A percentile compares a stretch with the other conserved stretches of the same genome.
phyloP scores from a whole-genome alignment of 92 coral and sea anemone genomes.

The Diadumene lineata region DNA sequence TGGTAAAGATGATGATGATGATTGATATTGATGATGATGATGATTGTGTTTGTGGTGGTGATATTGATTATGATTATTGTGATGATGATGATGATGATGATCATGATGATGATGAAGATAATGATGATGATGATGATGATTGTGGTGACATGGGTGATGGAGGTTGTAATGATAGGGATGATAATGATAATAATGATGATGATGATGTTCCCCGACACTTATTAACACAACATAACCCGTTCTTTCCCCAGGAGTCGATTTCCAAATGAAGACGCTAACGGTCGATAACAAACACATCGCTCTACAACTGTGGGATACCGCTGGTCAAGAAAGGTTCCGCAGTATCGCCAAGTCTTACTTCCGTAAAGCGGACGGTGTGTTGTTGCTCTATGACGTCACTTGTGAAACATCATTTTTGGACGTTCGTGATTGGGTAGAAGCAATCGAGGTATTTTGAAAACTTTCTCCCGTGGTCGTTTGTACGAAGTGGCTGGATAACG shows the following conservation, averaged over 20 bases:
- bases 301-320: conserved; percentile 99
- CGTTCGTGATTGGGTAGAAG: conserved; percentile 97
- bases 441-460: conserved; percentile 99
- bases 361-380: conserved; percentile 97
- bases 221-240: neutral
- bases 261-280: conserved; percentile 88
- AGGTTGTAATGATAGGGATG: neutral
- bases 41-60: neutral
- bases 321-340: conserved; percentile 99
- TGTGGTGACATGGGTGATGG: too few species aligned
- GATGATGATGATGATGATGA: neutral
- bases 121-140: neutral
- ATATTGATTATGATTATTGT: neutral
- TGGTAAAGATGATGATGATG: too few species aligned
- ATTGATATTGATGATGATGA: too few species aligned
- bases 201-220: neutral
- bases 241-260: conserved; percentile 81
- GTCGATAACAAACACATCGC: conserved; percentile 87
- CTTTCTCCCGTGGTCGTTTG: too few species aligned
- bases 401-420: conserved; percentile 89
- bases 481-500: too few species aligned
- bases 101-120: neutral
- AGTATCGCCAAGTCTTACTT: conserved; percentile 96
- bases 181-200: neutral
- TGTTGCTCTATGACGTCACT: conserved; percentile 87